These are phyloP conservation scores for Rhopalosiphum maidis DNA, from an alignment of 1,140 invertebrate genomes.

Conservation along the genomic window DNA sequence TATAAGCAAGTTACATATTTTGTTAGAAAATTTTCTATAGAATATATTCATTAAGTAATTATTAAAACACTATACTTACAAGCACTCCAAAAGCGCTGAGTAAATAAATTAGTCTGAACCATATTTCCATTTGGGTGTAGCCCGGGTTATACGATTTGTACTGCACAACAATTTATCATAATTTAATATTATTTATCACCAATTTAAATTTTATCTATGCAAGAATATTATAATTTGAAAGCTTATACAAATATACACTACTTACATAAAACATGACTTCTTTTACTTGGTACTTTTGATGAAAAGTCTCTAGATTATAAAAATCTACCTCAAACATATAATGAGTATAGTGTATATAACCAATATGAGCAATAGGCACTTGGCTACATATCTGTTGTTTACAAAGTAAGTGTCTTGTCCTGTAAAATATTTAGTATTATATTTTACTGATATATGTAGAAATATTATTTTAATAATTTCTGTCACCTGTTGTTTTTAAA, in stretches of 20 bases:
- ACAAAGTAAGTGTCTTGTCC: constrained; percentile 83
- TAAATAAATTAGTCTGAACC: constrained; percentile 93
- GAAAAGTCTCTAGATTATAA: constrained; percentile 82
- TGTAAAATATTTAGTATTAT: constrained; percentile 62
- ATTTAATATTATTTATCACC: neutral
- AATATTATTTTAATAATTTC: neutral
- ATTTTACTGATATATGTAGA: neutral
- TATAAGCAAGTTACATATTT: constrained; percentile 62
- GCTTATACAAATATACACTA: constrained; percentile 61
- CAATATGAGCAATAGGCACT: constrained; percentile 86
- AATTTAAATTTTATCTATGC: neutral
- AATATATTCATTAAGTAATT: neutral
- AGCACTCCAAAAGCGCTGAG: constrained; percentile 84
- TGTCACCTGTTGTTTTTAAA: constrained; percentile 40
- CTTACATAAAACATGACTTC: constrained; percentile 90
- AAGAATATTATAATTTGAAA: neutral
- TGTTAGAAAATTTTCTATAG: neutral
- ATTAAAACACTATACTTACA: constrained; percentile 72
- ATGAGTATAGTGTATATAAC: constrained; percentile 86
- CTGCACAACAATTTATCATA: constrained; percentile 66
- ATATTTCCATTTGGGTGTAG: constrained; percentile 96
- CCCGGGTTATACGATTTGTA: constrained; percentile 95
- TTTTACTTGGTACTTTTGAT: constrained; percentile 81
- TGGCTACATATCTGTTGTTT: constrained; percentile 84
- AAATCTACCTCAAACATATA: constrained; percentile 87